A percentile compares a stretch with the other conserved stretches of the same genome.
Conservation (phyloP, 2,888 invertebrate genomes). For the Cistogaster globosa region DNA sequence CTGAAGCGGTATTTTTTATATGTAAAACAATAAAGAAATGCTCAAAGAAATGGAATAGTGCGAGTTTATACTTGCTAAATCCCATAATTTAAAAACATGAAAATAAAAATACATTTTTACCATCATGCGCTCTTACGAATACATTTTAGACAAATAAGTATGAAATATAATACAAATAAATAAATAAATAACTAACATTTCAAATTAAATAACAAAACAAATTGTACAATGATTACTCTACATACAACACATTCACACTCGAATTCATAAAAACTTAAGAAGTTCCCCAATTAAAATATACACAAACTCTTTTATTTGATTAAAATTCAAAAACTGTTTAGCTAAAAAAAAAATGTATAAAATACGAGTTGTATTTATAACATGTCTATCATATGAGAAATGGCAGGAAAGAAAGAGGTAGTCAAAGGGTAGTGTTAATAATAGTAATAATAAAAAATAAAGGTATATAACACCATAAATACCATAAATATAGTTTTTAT, state of each 20-base stretch:
- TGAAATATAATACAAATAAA: slow-evolving; percentile 2
- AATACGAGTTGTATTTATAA: slow-evolving; percentile 25
- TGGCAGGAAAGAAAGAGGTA: slow-evolving; percentile 54
- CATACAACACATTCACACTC: slow-evolving; percentile 38
- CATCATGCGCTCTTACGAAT: slow-evolving; percentile 5
- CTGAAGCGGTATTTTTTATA: slow-evolving; percentile 18
- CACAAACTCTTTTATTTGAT: slow-evolving; percentile 38
- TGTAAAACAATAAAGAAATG: slow-evolving; percentile 23
- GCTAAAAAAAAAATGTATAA: slow-evolving; percentile 43
- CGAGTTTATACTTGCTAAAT: slow-evolving; percentile 13
- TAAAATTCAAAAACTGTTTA: slow-evolving; percentile 69
- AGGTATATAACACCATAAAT: slow-evolving; percentile 68
- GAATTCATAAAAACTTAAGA: neutral
- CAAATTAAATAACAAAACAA: slow-evolving; percentile 67
- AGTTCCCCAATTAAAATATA: slow-evolving; percentile 11
- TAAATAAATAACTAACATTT: slow-evolving; percentile 66
- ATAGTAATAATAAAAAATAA: slow-evolving; percentile 42
- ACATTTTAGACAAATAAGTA: slow-evolving; percentile 5
- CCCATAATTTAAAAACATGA: slow-evolving; percentile 63
- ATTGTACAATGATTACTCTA: slow-evolving; percentile 42
- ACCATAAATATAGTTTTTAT: slow-evolving; percentile 50
- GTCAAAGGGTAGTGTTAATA: slow-evolving; percentile 56
- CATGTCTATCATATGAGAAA: slow-evolving; percentile 41
- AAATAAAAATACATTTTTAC: slow-evolving; percentile 47
- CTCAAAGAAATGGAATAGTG: neutral